A percentile compares a stretch with the other conserved stretches of the same genome.
Evolutionary conservation across 2,888 invertebrate species (phyloP).

Genomic region (Mystacides longicornis): DNA sequence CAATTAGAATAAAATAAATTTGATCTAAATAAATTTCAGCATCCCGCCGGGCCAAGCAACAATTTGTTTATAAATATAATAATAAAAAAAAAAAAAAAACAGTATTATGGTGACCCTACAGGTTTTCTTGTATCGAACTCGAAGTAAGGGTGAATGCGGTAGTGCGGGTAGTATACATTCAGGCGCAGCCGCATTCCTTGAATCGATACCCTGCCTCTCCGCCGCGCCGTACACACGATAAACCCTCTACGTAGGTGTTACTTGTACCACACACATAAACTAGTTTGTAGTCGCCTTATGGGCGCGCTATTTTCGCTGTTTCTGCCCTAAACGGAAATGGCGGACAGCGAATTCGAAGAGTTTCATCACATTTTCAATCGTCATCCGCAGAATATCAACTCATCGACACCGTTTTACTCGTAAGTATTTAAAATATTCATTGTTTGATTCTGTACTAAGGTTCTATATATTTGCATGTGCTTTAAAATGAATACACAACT

Average conservation of each 20-base stretch:
- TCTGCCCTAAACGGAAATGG: slow-evolving; percentile 65
- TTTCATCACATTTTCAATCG: slow-evolving; percentile 81
- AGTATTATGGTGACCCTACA: background rate
- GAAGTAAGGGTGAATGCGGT: slow-evolving; percentile 14
- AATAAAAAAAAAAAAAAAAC: too few species aligned
- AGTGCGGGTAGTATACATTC: slow-evolving; percentile 20
- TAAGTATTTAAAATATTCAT: slow-evolving; percentile 52
- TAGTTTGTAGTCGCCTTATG: slow-evolving; percentile 6
- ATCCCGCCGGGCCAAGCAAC: too few species aligned
- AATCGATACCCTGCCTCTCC: background rate
- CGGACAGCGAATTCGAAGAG: slow-evolving; percentile 90
- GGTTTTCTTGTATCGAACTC: slow-evolving; percentile 20
- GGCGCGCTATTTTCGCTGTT: slow-evolving; percentile 41
- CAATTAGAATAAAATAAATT: too few species aligned
- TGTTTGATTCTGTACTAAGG: background rate
- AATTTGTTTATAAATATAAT: too few species aligned
- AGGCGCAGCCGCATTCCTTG: slow-evolving; percentile 30
- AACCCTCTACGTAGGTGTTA: too few species aligned
- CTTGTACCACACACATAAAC: slow-evolving; percentile 5
- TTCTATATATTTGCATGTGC: too few species aligned
- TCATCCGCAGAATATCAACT: slow-evolving; percentile 69
- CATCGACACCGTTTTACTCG: slow-evolving; percentile 82
- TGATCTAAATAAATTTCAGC: too few species aligned
- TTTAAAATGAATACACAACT: too few species aligned
- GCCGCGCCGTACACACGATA: too few species aligned